These are phyloP conservation scores for Leuciscus waleckii DNA, from an alignment of 2,797 vertebrate species.

Conservation along the genomic window DNA sequence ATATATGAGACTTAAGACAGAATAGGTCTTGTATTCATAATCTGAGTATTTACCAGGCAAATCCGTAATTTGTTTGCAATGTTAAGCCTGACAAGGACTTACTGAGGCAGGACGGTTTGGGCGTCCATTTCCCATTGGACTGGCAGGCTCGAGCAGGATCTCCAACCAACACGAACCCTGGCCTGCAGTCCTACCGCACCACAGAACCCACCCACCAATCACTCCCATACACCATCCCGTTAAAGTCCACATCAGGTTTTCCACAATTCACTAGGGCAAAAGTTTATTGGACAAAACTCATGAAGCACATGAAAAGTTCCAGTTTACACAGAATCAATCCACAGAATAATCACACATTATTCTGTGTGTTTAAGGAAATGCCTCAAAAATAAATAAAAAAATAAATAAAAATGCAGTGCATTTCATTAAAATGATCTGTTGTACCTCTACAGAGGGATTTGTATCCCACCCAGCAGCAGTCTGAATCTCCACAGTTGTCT, in stretches of 20 bases:
- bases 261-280: conserved; percentile 82
- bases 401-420: too few species aligned
- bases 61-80: neutral
- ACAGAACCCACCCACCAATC: conserved; percentile 88
- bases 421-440: neutral
- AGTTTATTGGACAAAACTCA: neutral
- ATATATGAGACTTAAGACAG: neutral
- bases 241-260: conserved; percentile 80
- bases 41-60: neutral
- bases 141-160: conserved; percentile 79
- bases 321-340: neutral
- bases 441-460: conserved; percentile 86
- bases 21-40: neutral
- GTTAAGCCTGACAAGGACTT: conserved; percentile 66
- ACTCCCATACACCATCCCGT: conserved; percentile 76
- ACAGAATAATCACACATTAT: neutral
- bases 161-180: conserved; percentile 83
- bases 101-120: conserved; percentile 82
- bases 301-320: neutral
- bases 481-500: conserved; percentile 83
- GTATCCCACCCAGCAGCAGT: conserved; percentile 87
- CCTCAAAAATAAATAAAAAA: neutral
- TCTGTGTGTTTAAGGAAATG: neutral
- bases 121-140: conserved; percentile 79
- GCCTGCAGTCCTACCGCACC: conserved; percentile 81